Evolutionary conservation across 2,113 vertebrate species (phyloP).

Genomic region (Polypterus senegalus): DNA sequence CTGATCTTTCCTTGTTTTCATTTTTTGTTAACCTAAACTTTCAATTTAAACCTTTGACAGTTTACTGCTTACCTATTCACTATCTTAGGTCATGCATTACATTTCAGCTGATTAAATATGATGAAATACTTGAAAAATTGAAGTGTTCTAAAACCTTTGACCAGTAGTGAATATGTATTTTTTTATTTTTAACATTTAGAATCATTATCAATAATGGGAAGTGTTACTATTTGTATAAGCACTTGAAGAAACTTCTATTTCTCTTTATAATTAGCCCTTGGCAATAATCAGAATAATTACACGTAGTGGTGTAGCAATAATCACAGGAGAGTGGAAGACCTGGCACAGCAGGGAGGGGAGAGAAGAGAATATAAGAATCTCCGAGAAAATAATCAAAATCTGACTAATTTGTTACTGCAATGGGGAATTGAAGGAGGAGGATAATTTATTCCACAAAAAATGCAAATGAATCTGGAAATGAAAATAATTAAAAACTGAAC

Average conservation of each 20-base stretch:
- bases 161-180: too few species aligned
- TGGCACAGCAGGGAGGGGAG: conserved; percentile 9
- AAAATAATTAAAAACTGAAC: conserved; percentile 16
- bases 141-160: too few species aligned
- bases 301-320: conserved; percentile 18
- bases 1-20: too few species aligned
- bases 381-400: conserved; percentile 20
- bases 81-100: too few species aligned
- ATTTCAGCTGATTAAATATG: too few species aligned
- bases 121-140: too few species aligned
- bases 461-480: conserved; percentile 2
- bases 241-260: neutral
- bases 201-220: neutral
- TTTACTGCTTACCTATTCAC: too few species aligned
- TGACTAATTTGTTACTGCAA: conserved; percentile 17
- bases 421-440: conserved; percentile 1
- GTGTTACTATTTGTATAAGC: conserved; percentile 11
- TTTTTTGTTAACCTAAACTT: too few species aligned
- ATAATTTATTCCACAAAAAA: neutral
- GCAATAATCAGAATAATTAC: conserved; percentile 21
- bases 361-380: conserved; percentile 4
- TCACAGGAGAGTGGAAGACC: conserved; percentile 14
- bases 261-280: conserved; percentile 18
- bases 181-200: too few species aligned
- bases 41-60: too few species aligned